These are phyloP conservation scores for Cantharis lateralis DNA, from an alignment of 2,888 invertebrate genomes.

Conservation along the genomic window DNA sequence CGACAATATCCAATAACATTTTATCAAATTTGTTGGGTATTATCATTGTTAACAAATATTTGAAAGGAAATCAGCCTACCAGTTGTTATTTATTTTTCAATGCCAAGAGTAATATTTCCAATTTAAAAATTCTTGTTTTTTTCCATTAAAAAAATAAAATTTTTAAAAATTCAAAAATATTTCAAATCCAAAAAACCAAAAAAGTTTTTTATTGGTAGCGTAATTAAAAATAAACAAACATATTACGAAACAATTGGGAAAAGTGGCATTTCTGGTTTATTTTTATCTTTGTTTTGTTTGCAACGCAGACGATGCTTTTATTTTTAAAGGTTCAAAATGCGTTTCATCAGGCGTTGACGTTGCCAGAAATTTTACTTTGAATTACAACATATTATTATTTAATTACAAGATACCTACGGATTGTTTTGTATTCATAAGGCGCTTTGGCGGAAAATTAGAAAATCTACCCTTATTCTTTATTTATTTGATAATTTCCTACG, in stretches of 20 bases:
- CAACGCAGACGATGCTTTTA: no score
- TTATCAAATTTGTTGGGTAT: not conserved
- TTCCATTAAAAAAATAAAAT: no score
- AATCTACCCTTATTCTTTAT: no score
- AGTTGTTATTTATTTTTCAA: not conserved
- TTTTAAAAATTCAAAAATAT: no score
- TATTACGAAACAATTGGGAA: not conserved
- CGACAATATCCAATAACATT: not conserved
- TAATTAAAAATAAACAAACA: no score
- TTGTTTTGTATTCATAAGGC: not conserved
- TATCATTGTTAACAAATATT: not conserved
- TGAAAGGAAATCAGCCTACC: not conserved
- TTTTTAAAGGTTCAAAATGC: not conserved
- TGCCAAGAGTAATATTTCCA: not conserved
- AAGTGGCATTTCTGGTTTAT: not conserved
- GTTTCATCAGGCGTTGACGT: not conserved
- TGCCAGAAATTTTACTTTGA: not conserved
- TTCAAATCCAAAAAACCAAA: no score
- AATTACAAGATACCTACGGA: not conserved
- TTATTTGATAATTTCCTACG: not conserved
- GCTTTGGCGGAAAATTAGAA: not conserved
- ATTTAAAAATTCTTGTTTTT: no score
- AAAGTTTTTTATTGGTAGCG: no score
- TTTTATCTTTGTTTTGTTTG: not conserved
- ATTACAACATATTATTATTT: not conserved